Percentiles rank a stretch among this genome's conserved stretches.
phyloP scores from a whole-genome alignment of 2,113 vertebrate species.

The Symphodus melops region DNA sequence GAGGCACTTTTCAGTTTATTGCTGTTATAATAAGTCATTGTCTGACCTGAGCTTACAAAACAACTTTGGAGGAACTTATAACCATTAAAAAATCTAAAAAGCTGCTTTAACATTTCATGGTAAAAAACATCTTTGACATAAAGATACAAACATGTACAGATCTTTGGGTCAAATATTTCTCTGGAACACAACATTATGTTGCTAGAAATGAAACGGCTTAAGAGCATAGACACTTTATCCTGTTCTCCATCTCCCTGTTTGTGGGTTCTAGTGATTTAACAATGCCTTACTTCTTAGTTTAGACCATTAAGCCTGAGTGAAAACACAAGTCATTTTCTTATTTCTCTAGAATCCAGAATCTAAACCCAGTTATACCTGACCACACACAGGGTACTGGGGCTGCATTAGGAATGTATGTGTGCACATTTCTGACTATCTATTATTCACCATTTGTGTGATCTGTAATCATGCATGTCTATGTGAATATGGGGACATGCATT shows the following conservation, averaged over 20 bases:
- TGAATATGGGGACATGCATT: no score
- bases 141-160: neutral
- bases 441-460: no score
- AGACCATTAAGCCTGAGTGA: slow-evolving; percentile 44
- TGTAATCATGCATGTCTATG: no score
- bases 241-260: slow-evolving; percentile 12
- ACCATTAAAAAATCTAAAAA: neutral
- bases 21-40: slow-evolving; percentile 27
- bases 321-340: slow-evolving; percentile 37
- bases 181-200: neutral
- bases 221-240: neutral
- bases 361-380: slow-evolving; percentile 20
- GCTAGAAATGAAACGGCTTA: neutral
- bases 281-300: slow-evolving; percentile 24
- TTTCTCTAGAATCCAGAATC: slow-evolving; percentile 20
- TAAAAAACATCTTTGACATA: neutral
- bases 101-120: neutral
- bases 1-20: slow-evolving; percentile 32
- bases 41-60: slow-evolving; percentile 23
- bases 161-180: neutral
- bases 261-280: slow-evolving; percentile 24
- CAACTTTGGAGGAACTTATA: slow-evolving; percentile 8
- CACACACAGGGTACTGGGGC: neutral
- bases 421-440: no score
- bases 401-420: no score